Evolutionary conservation across 2,113 vertebrate genomes (phyloP).

Genomic region (Melanerpes aurifrons): DNA sequence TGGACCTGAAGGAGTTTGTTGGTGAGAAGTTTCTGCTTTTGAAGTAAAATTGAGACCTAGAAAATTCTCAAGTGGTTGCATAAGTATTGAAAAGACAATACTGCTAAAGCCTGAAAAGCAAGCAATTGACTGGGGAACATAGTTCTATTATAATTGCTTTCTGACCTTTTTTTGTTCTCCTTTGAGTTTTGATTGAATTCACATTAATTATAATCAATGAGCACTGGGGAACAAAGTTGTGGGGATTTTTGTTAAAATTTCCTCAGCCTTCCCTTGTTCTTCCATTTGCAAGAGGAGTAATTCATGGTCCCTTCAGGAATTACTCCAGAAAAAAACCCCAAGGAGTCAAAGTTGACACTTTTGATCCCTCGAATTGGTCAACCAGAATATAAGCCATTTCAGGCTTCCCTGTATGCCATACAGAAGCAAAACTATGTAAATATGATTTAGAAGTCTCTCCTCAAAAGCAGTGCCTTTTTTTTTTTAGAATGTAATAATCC

Average conservation of each 20-base stretch:
- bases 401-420: neutral
- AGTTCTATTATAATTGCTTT: slow-evolving; percentile 11
- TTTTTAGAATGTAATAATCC: neutral
- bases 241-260: neutral
- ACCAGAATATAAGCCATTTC: neutral
- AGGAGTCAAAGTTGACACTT: neutral
- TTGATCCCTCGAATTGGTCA: neutral
- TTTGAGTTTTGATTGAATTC: slow-evolving; percentile 41
- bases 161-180: neutral
- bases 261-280: neutral
- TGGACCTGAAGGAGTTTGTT: neutral
- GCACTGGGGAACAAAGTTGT: neutral
- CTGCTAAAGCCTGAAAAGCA: neutral
- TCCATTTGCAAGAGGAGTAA: neutral
- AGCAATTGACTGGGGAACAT: neutral
- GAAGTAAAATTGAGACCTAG: slow-evolving; percentile 35
- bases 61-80: slow-evolving; percentile 31
- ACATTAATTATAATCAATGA: neutral
- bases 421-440: neutral
- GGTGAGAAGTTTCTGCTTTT: slow-evolving; percentile 28
- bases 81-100: slow-evolving; percentile 26
- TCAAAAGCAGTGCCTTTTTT: neutral
- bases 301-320: neutral
- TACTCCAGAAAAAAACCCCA: neutral
- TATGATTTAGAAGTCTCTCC: neutral